Evolutionary conservation across 2,888 invertebrate species (phyloP).

Genomic region (Rhingia rostrata): DNA sequence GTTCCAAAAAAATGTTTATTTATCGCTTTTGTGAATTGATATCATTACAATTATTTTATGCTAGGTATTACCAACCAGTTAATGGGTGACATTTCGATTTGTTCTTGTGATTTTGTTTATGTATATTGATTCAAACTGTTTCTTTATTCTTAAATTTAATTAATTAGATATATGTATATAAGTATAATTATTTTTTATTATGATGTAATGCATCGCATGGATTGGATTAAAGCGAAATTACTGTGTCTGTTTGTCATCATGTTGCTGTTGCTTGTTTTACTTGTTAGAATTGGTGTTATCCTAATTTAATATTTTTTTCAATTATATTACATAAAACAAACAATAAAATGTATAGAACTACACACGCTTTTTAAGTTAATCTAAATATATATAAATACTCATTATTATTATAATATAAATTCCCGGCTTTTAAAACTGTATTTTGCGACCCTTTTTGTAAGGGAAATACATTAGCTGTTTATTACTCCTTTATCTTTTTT

Average conservation of each 20-base stretch:
- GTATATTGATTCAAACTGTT: constrained; percentile 11
- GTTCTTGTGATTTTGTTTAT: constrained; percentile 47
- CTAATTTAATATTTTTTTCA: constrained; percentile 36
- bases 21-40: constrained; percentile 45
- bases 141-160: constrained; percentile 36
- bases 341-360: constrained; percentile 38
- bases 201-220: constrained; percentile 31
- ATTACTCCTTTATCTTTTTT: constrained; percentile 35
- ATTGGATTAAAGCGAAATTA: constrained; percentile 35
- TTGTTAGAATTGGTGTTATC: constrained; percentile 27
- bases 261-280: background rate
- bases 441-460: constrained; percentile 34
- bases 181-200: constrained; percentile 1
- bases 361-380: constrained; percentile 50
- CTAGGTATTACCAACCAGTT: constrained; percentile 28
- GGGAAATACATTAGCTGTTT: constrained; percentile 42
- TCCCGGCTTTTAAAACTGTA: constrained; percentile 66
- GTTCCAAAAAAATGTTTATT: constrained; percentile 70
- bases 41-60: constrained; percentile 53
- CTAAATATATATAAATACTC: constrained; percentile 71
- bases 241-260: constrained; percentile 31
- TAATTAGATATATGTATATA: constrained; percentile 37
- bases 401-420: constrained; percentile 70
- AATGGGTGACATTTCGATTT: constrained; percentile 39
- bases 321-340: background rate